Percentiles rank a stretch among this genome's conserved stretches.
Conservation (phyloP, 2,797 vertebrate genomes). For the Potorous gilbertii region DNA sequence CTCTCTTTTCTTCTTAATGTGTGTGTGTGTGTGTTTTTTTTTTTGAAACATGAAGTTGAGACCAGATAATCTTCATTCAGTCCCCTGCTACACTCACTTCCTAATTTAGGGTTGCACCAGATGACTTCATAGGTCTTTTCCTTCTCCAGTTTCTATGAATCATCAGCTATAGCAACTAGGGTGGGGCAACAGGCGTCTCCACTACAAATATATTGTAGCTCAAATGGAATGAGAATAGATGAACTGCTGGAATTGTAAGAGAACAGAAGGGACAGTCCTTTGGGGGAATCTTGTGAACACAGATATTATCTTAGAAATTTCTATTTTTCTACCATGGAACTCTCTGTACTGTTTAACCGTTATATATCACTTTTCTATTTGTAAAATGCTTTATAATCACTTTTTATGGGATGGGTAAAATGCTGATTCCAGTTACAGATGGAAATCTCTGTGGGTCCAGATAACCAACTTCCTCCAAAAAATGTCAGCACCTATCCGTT, state of each 20-base stretch:
- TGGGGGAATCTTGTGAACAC: not conserved
- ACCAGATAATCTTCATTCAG: constrained; percentile 32
- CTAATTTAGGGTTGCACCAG: constrained; percentile 63
- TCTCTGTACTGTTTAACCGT: constrained; percentile 7
- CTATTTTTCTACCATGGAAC: not conserved
- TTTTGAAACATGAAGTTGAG: constrained; percentile 17
- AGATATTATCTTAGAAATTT: constrained; percentile 1
- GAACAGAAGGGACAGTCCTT: not conserved
- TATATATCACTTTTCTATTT: constrained; percentile 3
- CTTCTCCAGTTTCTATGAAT: constrained; percentile 66
- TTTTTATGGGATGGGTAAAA: constrained; percentile 44
- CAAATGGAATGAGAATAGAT: constrained; percentile 43
- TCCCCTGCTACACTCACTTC: constrained; percentile 53
- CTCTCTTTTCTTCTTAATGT: not conserved
- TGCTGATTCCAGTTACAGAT: constrained; percentile 13
- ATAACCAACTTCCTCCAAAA: not conserved
- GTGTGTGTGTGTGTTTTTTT: constrained; percentile 12
- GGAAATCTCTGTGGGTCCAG: constrained; percentile 32
- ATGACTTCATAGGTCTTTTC: constrained; percentile 74
- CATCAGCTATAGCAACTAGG: constrained; percentile 71
- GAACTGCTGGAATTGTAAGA: constrained; percentile 11
- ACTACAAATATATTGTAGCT: not conserved
- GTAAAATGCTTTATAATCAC: constrained; percentile 39
- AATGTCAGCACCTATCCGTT: not conserved
- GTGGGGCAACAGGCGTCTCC: constrained; percentile 54